phyloP scores from a whole-genome alignment of 2,888 invertebrate genomes.

The Tenodera sinensis region DNA sequence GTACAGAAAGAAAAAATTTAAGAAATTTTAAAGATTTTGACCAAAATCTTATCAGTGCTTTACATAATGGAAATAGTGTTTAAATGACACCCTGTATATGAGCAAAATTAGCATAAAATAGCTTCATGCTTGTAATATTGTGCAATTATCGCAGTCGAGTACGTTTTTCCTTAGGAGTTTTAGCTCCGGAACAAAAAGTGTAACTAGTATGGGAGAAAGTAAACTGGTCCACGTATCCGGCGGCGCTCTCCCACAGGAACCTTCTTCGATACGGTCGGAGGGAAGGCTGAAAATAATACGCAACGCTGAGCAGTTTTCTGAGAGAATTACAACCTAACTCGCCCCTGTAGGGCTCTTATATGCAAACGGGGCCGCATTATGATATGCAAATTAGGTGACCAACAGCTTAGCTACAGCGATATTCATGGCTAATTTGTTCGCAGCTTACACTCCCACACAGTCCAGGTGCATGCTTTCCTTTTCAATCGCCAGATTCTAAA shows the following conservation, averaged over 20 bases:
- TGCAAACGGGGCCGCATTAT: background rate
- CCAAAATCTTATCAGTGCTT: too few species aligned
- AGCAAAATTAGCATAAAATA: too few species aligned
- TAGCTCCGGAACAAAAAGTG: background rate
- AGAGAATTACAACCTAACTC: background rate
- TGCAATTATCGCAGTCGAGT: background rate
- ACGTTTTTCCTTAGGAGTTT: background rate
- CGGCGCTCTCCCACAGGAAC: background rate
- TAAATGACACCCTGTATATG: too few species aligned
- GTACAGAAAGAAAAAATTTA: too few species aligned
- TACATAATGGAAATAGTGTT: too few species aligned
- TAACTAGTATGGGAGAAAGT: background rate
- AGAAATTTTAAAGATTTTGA: too few species aligned
- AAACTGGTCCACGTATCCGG: background rate
- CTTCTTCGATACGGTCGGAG: background rate
- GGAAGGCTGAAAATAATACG: background rate
- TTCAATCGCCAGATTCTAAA: background rate
- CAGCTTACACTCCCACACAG: background rate
- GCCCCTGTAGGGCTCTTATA: background rate
- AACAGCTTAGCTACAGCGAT: background rate
- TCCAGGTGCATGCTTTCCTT: background rate
- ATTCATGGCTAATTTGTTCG: constrained; percentile 15
- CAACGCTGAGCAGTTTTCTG: background rate
- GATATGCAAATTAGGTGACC: constrained; percentile 13
- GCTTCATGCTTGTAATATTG: background rate